Evolutionary conservation across 2,113 vertebrate genomes (phyloP).

Genomic region (Microcebus jonahi): DNA sequence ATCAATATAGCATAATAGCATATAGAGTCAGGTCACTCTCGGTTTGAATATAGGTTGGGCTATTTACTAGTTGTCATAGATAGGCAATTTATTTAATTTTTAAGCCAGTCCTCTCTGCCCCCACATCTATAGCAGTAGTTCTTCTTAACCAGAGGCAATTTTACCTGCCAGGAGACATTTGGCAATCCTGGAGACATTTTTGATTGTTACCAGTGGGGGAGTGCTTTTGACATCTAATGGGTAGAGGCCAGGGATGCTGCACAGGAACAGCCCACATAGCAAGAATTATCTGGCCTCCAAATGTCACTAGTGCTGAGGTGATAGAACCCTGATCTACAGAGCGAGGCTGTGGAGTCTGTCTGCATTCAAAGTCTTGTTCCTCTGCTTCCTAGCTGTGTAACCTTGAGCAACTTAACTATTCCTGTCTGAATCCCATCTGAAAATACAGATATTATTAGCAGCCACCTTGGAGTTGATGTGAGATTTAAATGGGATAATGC

Average conservation of each 20-base stretch:
- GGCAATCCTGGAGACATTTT: neutral
- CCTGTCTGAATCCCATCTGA: neutral
- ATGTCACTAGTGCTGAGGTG: neutral
- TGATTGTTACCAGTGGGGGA: neutral
- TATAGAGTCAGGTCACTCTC: neutral
- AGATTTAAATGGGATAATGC: neutral
- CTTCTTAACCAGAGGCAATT: neutral
- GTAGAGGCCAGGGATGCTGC: neutral
- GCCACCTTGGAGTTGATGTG: neutral
- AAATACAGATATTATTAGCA: neutral
- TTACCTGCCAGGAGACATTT: neutral
- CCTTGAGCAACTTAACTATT: neutral
- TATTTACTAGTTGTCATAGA: constrained; percentile 22
- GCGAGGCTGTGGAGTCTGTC: neutral
- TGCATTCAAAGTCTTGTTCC: neutral
- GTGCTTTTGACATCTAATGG: neutral
- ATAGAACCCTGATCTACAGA: neutral
- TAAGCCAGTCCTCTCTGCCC: neutral
- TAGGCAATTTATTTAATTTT: neutral
- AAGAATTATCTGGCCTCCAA: neutral
- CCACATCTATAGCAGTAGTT: neutral
- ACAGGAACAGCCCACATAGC: neutral
- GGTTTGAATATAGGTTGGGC: neutral
- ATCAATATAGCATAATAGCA: neutral
- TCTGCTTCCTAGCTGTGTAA: neutral